Base-by-base conservation (phyloP, 2,888 invertebrate genomes). In the Cosmopolites sordidus region DNA sequence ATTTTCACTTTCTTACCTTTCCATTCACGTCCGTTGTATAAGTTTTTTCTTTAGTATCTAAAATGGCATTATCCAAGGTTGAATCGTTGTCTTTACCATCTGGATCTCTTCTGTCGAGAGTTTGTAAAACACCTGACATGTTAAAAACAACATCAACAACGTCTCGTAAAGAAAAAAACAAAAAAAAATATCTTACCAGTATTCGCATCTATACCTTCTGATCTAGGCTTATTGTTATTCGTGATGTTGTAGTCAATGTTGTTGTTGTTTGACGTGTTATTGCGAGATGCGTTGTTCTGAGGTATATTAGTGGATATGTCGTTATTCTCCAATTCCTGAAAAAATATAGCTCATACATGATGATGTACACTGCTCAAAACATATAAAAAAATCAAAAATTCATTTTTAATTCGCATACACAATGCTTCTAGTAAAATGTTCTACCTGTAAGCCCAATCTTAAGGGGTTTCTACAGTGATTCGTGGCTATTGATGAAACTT, bases 31-130 rank as follows among this genome's bases (percentile, higher is more conserved):
- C 84, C 62, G 86, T 83, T 63, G 83, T 81, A 76, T 85, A 83
- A 40, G 69, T 70, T 58, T 65, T 71, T 76, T 77, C 79, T 46
- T 63, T 64, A 3, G 60, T 52, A 73, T 80, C 80, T 73, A 83
- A 80, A 67, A 81, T 70, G 68, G 83, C 82, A 68, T 81, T 81
- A 45, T 77, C 76, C 64, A 81, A 75, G 68, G 80, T 77, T 15
- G 81, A 80, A 66, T 89, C 88, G 71, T 87, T 84, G 73, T 90
- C 90, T 71, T 87, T 88, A 16, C 90, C 90, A 68, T 90, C 90
- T 2, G 90, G 90, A 42, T 86, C 88, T 72, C 81, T 81, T 17
- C 87, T 74, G 42, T 61, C 57, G n/a, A 53, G 16, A 18, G 52
- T 46, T 11, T 42, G 52, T 39, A 53, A 48, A 18, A 51, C 56